Percentiles rank a stretch among this genome's conserved stretches.
These are phyloP conservation scores for Platichthys stellatus DNA, from an alignment of 2,113 vertebrate species.

Conservation along the genomic window DNA sequence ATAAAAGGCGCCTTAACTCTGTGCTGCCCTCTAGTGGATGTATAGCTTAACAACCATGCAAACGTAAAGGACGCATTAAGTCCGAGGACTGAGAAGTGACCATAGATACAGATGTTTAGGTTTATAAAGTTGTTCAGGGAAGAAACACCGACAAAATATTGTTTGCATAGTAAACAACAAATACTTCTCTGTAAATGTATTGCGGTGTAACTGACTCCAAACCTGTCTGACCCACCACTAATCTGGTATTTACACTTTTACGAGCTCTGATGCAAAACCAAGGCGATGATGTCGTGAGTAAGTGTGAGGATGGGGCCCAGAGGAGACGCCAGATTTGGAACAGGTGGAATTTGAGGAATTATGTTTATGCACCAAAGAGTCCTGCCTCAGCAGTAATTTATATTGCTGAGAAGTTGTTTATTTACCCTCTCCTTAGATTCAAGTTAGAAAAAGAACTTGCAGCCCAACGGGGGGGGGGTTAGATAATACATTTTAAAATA, in stretches of 20 bases:
- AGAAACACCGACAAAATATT: not conserved
- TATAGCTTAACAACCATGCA: too few relatives aligned
- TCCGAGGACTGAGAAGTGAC: too few relatives aligned
- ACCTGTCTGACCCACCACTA: slow-evolving; percentile 5
- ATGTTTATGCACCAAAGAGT: slow-evolving; percentile 7
- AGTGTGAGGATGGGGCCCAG: not conserved
- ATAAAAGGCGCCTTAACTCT: too few relatives aligned
- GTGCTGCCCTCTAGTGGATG: too few relatives aligned
- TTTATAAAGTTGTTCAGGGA: too few relatives aligned
- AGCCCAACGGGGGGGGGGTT: not conserved
- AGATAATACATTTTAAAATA: slow-evolving; percentile 24
- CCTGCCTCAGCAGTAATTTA: slow-evolving; percentile 24
- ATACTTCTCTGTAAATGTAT: not conserved
- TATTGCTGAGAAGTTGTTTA: slow-evolving; percentile 11
- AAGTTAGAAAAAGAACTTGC: slow-evolving; percentile 1
- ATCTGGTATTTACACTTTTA: slow-evolving; percentile 30
- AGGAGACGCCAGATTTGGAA: not conserved
- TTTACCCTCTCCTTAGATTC: slow-evolving; percentile 9
- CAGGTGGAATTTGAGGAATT: slow-evolving; percentile 21
- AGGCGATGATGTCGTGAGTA: not conserved
- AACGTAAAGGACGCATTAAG: too few relatives aligned
- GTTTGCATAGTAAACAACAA: not conserved
- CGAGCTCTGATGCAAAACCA: not conserved
- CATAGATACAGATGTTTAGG: too few relatives aligned
- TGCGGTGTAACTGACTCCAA: not conserved